Conservation (phyloP, 2,888 invertebrate species). For the Phorcus lineatus region DNA sequence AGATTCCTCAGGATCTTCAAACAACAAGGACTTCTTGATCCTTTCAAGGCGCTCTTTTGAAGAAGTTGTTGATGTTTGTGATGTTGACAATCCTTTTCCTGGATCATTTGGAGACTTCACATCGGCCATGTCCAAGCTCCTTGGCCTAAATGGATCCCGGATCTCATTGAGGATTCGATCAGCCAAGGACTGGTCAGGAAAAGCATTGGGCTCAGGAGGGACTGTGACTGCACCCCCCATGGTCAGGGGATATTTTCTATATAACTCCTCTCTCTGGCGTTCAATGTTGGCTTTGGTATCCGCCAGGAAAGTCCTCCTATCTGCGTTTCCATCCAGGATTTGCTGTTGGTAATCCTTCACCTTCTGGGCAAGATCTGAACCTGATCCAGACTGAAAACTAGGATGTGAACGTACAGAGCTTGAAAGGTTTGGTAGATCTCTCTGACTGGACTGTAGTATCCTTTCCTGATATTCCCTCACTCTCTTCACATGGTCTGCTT, state of each 20-base stretch:
- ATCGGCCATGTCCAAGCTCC: not conserved
- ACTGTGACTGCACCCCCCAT: not conserved
- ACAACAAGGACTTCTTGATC: constrained; percentile 60
- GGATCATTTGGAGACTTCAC: not conserved
- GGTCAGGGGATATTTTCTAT: not conserved
- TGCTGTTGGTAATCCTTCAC: constrained; percentile 63
- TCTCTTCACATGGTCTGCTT: constrained; percentile 32
- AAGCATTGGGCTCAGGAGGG: not conserved
- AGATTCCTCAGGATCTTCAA: constrained; percentile 57
- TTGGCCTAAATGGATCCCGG: not conserved
- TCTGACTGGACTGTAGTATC: constrained; percentile 54
- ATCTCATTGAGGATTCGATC: not conserved
- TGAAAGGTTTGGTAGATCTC: constrained; percentile 7
- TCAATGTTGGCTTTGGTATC: constrained; percentile 62
- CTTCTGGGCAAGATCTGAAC: constrained; percentile 37
- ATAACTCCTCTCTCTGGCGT: constrained; percentile 48
- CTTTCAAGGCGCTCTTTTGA: constrained; percentile 45
- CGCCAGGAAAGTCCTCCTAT: constrained; percentile 56
- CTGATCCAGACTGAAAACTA: not conserved
- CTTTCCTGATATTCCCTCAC: constrained; percentile 59
- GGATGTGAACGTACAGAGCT: not conserved
- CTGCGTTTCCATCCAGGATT: constrained; percentile 58
- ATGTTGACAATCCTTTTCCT: not conserved
- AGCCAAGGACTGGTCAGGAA: not conserved
- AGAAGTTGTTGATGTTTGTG: not conserved